A percentile compares a stretch with the other conserved stretches of the same genome.
phyloP scores from a whole-genome alignment of 2,797 vertebrate genomes.

The Sarcophilus harrisii region DNA sequence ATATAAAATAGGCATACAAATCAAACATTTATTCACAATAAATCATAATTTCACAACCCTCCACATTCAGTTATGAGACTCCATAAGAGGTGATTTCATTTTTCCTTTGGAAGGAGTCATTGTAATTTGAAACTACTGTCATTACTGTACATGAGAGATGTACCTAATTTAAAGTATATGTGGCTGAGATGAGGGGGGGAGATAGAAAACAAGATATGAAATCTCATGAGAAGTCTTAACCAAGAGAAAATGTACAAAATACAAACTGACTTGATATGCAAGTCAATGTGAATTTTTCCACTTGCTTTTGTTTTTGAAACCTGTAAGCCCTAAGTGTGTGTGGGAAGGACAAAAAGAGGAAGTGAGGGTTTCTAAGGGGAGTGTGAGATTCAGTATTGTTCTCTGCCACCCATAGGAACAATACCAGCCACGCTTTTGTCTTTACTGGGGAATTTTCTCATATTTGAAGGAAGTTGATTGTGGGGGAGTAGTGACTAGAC shows the following conservation, averaged over 20 bases:
- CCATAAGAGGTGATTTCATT: neutral
- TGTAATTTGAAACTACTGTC: neutral
- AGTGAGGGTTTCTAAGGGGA: neutral
- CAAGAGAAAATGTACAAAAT: neutral
- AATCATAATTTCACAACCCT: no score
- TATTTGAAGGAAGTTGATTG: neutral
- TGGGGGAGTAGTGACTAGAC: neutral
- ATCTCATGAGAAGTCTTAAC: neutral
- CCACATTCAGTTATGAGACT: no score
- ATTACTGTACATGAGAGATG: neutral
- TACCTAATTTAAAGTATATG: neutral
- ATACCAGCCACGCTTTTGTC: neutral
- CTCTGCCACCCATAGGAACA: neutral
- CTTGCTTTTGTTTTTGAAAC: neutral
- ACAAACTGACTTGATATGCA: neutral
- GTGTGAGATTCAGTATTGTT: neutral
- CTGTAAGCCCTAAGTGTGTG: neutral
- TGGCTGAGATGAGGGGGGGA: neutral
- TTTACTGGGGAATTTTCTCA: neutral
- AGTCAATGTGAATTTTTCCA: neutral
- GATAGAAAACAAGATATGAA: neutral
- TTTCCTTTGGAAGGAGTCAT: constrained; percentile 9
- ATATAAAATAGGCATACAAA: no score
- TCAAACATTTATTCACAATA: no score
- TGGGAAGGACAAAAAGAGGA: neutral